A percentile compares a stretch with the other conserved stretches of the same genome.
Conservation (phyloP, 1,140 invertebrate genomes). For the Brachionus rubens region DNA sequence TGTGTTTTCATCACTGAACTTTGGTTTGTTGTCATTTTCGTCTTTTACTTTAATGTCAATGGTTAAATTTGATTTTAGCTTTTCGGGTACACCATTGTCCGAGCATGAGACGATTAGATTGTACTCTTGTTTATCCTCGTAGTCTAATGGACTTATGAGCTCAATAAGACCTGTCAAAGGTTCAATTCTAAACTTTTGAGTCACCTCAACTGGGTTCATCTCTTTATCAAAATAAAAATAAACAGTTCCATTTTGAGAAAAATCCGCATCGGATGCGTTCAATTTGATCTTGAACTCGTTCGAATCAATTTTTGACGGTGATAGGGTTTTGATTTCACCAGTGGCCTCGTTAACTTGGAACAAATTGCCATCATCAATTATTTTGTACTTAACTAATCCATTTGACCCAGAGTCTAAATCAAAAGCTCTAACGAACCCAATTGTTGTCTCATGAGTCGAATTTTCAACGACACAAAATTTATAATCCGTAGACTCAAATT, state of each 20-base stretch:
- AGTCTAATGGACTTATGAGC: background rate
- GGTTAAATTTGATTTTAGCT: background rate
- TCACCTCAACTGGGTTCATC: background rate
- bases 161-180: conserved; percentile 19
- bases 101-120: conserved; percentile 17
- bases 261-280: conserved; percentile 16
- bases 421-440: conserved; percentile 17
- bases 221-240: conserved; percentile 33
- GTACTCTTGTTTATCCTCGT: conserved; percentile 19
- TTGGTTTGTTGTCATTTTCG: conserved; percentile 29
- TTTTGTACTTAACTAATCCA: conserved; percentile 38
- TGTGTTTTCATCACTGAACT: background rate
- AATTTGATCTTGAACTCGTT: conserved; percentile 13
- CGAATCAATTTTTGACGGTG: background rate
- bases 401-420: conserved; percentile 21
- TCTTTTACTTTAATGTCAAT: conserved; percentile 20
- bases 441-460: background rate
- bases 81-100: conserved; percentile 18
- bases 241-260: conserved; percentile 6
- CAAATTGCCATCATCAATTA: background rate
- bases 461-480: conserved; percentile 41
- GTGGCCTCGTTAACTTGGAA: background rate
- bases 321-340: background rate
- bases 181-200: conserved; percentile 37
- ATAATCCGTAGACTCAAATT: conserved; percentile 15